Evolutionary conservation across 2,113 vertebrate species (phyloP).

Genomic region (Junco hyemalis): DNA sequence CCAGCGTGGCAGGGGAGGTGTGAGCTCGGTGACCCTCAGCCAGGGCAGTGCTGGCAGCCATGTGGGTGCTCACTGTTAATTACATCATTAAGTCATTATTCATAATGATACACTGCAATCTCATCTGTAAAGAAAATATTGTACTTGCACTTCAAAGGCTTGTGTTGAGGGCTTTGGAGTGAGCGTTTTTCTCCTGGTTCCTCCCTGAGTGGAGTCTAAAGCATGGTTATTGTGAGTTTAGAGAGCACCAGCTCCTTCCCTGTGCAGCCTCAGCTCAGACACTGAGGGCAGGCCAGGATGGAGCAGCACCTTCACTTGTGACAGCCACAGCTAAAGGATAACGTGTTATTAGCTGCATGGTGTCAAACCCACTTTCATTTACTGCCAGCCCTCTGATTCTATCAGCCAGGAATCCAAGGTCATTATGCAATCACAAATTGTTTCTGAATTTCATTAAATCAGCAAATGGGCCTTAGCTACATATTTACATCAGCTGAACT

Average conservation of each 20-base stretch:
- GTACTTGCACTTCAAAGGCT: slow-evolving; percentile 41
- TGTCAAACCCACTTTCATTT: slow-evolving; percentile 22
- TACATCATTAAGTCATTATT: background rate
- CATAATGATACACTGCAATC: background rate
- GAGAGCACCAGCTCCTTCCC: background rate
- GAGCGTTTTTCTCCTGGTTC: background rate
- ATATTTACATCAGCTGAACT: slow-evolving; percentile 20
- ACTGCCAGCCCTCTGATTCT: background rate
- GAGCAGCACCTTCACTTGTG: background rate
- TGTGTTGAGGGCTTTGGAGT: background rate
- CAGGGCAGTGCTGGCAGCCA: background rate
- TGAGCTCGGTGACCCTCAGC: background rate
- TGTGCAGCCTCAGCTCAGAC: background rate
- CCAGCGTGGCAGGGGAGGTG: rapidly evolving
- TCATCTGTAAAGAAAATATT: slow-evolving; percentile 37
- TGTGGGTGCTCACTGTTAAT: background rate
- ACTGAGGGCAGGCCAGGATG: background rate
- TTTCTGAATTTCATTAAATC: slow-evolving; percentile 67
- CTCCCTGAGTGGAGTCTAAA: background rate
- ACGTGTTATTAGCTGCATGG: background rate
- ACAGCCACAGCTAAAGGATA: background rate
- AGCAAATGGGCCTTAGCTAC: slow-evolving; percentile 47
- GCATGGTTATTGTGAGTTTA: background rate
- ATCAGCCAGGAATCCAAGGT: slow-evolving; percentile 48
- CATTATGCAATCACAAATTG: slow-evolving; percentile 40